A percentile compares a stretch with the other conserved stretches of the same genome.
Evolutionary conservation across 2,888 invertebrate species (phyloP).

Genomic region (Taenaris catops): DNA sequence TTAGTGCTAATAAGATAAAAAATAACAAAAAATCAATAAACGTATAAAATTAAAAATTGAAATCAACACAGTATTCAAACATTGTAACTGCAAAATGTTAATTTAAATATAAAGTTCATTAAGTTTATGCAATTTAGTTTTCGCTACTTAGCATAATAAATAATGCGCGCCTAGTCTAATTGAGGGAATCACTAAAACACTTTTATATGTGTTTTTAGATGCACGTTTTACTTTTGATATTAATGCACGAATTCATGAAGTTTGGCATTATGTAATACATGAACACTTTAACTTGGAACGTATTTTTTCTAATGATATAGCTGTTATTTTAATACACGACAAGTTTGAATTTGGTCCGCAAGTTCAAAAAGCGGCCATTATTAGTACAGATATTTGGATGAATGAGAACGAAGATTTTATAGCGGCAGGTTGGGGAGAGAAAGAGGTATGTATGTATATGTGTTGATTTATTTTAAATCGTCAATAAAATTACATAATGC

Average conservation of each 20-base stretch:
- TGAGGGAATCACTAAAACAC: neutral
- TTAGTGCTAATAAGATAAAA: too few species aligned
- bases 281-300: constrained; percentile 29
- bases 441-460: too few species aligned
- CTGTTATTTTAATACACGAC: constrained; percentile 32
- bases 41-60: too few species aligned
- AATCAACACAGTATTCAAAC: too few species aligned
- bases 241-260: constrained; percentile 24
- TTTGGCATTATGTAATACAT: constrained; percentile 34
- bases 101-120: too few species aligned
- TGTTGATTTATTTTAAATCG: too few species aligned
- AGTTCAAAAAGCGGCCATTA: constrained; percentile 30
- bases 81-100: too few species aligned
- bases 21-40: too few species aligned
- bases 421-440: constrained; percentile 42
- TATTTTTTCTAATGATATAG: constrained; percentile 35
- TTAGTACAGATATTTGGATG: constrained; percentile 32
- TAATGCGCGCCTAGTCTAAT: neutral
- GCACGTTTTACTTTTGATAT: constrained; percentile 30
- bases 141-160: too few species aligned
- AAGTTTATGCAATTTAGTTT: too few species aligned
- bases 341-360: constrained; percentile 25
- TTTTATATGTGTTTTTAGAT: constrained; percentile 26
- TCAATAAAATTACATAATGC: too few species aligned
- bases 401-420: constrained; percentile 31